Base-by-base conservation (phyloP, 2,797 vertebrate species). In the Delichon dasypus region DNA sequence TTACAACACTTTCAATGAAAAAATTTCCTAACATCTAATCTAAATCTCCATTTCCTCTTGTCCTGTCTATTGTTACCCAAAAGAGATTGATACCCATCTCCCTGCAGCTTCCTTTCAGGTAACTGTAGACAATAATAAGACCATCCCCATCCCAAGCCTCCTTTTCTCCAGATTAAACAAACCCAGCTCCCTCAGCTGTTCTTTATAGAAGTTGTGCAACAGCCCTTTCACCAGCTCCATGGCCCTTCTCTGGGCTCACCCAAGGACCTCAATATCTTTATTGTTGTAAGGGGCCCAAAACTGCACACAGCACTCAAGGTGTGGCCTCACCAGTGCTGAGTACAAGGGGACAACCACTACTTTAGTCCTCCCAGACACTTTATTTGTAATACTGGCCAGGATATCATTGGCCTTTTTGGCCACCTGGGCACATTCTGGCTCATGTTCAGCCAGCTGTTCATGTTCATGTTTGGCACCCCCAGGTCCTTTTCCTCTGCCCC, bases 81-180 rank as follows among this genome's bases (percentile, higher is more conserved):
- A 29, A 57, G 32, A n/a, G 27, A 82, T 3, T 64, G 50, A 57
- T 10, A 51, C 20, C 11, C 19, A 38, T 27, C 32, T 50, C 19
- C 29, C 8, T 17, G 65, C 36, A 62, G 7, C 19, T 57, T 50
- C 64, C 36, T 70, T 44, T 70, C 71, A 76, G 32, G 7, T 44
- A 38, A 27, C 29, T 55, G 48, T 29, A 55, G 50, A 44, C 19
- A 29, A 11, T 48, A 13, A 23, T 12, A 29, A 23, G 1, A 48
- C 4, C 27, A 18, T 21, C 5, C 1, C 6, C 6, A 38, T 38
- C 12, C 17, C 0, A 7, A 62, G 36, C 13, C 8, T 17, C 19
- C 27, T 70, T 75, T 89, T 29, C 55, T 82, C 36, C 32, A 17
- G 21, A 38, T 38, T 7, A 38, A 76, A n/a, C n/a, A 67, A 23